Conservation (phyloP, 2,113 vertebrate species). For the Xenus cinereus region DNA sequence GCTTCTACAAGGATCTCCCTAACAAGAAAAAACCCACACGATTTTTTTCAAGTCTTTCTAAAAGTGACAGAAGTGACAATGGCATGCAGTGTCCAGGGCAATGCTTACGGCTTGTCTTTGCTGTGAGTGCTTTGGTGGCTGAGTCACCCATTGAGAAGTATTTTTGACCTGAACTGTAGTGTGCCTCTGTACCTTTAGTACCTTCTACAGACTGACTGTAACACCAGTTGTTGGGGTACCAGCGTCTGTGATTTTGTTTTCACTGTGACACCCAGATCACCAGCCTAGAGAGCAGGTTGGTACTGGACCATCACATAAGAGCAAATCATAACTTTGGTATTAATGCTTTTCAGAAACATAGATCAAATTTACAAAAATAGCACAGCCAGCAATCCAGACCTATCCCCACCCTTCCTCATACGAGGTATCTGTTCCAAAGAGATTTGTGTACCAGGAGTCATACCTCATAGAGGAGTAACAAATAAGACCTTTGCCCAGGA, state of each 20-base stretch:
- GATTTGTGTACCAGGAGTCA: background rate
- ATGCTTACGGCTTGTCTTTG: background rate
- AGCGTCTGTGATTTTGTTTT: background rate
- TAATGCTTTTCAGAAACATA: background rate
- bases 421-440: background rate
- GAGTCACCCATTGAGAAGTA: background rate
- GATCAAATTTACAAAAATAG: background rate
- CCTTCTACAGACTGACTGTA: background rate
- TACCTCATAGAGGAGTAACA: background rate
- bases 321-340: background rate
- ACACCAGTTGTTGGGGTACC: background rate
- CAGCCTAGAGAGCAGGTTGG: background rate
- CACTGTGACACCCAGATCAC: background rate
- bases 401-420: background rate
- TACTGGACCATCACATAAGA: background rate
- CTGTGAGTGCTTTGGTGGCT: background rate
- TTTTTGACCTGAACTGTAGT: background rate
- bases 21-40: background rate
- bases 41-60: background rate
- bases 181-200: background rate
- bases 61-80: background rate
- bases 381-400: background rate
- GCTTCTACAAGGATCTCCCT: background rate
- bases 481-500: background rate
- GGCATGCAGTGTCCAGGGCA: background rate